Conservation (phyloP, 2,797 vertebrate genomes). For the Ctenochaetus hawaiiensis region DNA sequence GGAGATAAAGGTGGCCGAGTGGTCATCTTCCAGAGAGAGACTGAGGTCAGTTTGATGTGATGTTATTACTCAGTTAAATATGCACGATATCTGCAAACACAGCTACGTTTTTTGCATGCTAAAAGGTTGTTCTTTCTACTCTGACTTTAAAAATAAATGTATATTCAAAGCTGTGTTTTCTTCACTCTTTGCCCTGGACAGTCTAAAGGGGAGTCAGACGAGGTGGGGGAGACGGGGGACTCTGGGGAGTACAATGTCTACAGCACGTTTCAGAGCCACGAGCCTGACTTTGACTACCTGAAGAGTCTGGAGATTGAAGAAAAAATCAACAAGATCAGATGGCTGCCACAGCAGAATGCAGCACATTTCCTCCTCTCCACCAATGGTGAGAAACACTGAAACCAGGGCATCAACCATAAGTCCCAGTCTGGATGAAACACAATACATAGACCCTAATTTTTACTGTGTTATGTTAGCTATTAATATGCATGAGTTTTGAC, state of each 20-base stretch:
- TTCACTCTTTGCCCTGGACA: conserved; percentile 58
- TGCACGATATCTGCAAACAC: background rate
- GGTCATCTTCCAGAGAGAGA: conserved; percentile 98
- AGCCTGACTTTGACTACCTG: conserved; percentile 98
- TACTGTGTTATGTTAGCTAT: background rate
- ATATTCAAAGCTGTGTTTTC: conserved; percentile 20
- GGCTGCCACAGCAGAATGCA: conserved; percentile 97
- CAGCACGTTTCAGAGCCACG: conserved; percentile 99
- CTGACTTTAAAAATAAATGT: background rate
- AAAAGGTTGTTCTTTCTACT: background rate
- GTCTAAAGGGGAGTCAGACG: conserved; percentile 93
- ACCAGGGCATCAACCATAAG: background rate
- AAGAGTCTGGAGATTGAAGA: conserved; percentile 99
- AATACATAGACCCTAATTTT: background rate
- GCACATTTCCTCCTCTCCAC: conserved; percentile 97
- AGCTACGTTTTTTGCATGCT: background rate
- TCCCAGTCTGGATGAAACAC: background rate
- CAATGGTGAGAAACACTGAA: conserved; percentile 88
- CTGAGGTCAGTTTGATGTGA: conserved; percentile 86
- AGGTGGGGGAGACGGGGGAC: conserved; percentile 85
- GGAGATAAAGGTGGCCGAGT: conserved; percentile 98
- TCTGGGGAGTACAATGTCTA: conserved; percentile 99
- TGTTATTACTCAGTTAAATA: background rate
- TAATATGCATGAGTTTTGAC: conserved; percentile 1
- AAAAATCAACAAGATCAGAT: conserved; percentile 99